phyloP scores from a whole-genome alignment of 1,140 invertebrate species.

The Drosophila nigrodunni region DNA sequence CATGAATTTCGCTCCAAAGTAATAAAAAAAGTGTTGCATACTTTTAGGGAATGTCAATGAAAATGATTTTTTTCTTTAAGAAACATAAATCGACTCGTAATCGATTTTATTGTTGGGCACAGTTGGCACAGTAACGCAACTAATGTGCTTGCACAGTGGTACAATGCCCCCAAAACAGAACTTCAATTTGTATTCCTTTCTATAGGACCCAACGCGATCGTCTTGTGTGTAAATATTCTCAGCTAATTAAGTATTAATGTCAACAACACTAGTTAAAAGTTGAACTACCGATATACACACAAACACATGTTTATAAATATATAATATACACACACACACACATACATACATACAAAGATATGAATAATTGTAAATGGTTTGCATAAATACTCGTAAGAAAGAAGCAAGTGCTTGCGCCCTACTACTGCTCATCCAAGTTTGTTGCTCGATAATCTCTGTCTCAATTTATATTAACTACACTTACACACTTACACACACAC shows the following conservation, averaged over 20 bases:
- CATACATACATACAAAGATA: constrained; percentile 26
- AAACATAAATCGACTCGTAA: not conserved
- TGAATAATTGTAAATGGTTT: constrained; percentile 45
- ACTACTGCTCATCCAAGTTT: constrained; percentile 45
- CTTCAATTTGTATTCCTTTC: not conserved
- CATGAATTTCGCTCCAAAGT: constrained; percentile 14
- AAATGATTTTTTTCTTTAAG: not conserved
- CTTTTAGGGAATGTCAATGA: constrained; percentile 18
- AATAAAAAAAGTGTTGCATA: constrained; percentile 9
- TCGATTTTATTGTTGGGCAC: constrained; percentile 15
- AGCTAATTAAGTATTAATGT: constrained; percentile 7
- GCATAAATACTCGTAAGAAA: constrained; percentile 42
- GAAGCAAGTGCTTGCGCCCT: constrained; percentile 47
- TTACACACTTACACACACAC: constrained; percentile 9
- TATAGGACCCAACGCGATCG: not conserved
- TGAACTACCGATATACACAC: constrained; percentile 12
- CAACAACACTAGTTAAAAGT: constrained; percentile 21
- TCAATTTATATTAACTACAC: constrained; percentile 30
- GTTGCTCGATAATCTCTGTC: constrained; percentile 45
- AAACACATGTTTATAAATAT: constrained; percentile 9
- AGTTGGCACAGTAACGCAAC: not conserved
- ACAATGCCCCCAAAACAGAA: not conserved
- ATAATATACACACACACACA: constrained; percentile 10
- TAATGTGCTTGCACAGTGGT: constrained; percentile 6
- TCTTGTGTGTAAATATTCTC: constrained; percentile 11